Base-by-base conservation (phyloP, 2,888 invertebrate species). In the Eristalis intricaria region DNA sequence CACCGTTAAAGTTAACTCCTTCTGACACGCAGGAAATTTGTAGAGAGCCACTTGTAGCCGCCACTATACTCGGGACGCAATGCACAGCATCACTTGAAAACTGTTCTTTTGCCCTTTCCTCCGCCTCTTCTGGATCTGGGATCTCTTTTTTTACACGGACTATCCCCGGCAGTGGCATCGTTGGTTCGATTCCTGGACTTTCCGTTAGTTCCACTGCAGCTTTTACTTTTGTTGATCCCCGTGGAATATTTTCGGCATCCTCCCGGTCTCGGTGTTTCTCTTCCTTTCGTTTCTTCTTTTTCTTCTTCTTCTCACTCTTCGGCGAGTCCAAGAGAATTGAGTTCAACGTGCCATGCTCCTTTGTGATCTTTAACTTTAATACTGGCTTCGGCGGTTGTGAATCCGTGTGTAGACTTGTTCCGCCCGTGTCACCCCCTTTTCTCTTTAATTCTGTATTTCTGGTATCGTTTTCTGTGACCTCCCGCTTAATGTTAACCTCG, bases 301-400 rank as follows among this genome's bases (percentile, higher is more conserved):
- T 92, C 78, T 91, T 92, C 77, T 88, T 89, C 71, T 88, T 91
- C 65, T 88, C 91, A 13, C 88, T 89, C 56, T 88, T 88, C 0
- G 88, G 84, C 15, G 90, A 90, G 70, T 91, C 91, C 0, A 93
- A 90, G 22, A 93, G 89, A 4, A 92, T 91, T 1, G 93, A 92
- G 89, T 93, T 93, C 0, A 93, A 89, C 74, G 91, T 92, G 0
- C 93, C 93, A 81, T 93, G 92, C 73, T 92, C 92, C 64, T 92
- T 93, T 65, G 91, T 92, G n/a, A 93, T 93, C 89, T 92, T 93
- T 0, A 93, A 82, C 78, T 92, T 92, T 1, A 93, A 89, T 63
- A 91, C 90, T 79, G 89, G 90, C 63, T 90, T 89, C 65, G 86
- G 90, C 26, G 89, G 69, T 26, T 78, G 69, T 19, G 84, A 29